Evolutionary conservation across 2,888 invertebrate species (phyloP).

Genomic region (Heliconius ismenius): DNA sequence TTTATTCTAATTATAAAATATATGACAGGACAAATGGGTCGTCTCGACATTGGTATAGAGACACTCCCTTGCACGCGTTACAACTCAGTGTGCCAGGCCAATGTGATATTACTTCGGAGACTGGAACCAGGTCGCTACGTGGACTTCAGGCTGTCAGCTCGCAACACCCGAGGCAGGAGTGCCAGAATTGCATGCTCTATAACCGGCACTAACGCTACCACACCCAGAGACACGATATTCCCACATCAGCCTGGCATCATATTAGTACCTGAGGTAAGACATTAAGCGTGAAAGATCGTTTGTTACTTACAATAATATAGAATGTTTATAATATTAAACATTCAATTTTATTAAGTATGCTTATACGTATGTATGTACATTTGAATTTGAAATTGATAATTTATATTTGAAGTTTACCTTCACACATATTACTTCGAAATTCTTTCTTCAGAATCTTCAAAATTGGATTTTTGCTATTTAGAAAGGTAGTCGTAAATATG

Average conservation of each 20-base stretch:
- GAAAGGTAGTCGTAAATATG: too few species aligned
- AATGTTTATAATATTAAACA: neutral
- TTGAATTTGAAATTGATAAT: too few species aligned
- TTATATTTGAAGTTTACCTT: too few species aligned
- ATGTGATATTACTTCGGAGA: conserved; percentile 88
- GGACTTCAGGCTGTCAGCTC: conserved; percentile 88
- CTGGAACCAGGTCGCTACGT: conserved; percentile 91
- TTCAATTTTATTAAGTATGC: too few species aligned
- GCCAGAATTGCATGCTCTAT: conserved; percentile 89
- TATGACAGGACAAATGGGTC: conserved; percentile 83
- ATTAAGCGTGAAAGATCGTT: neutral
- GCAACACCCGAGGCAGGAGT: conserved; percentile 89
- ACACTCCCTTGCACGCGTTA: conserved; percentile 92
- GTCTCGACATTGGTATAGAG: conserved; percentile 89
- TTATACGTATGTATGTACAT: too few species aligned
- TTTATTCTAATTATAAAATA: conserved; percentile 4
- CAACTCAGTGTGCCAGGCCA: conserved; percentile 94
- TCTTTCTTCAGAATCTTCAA: too few species aligned
- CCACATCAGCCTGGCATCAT: conserved; percentile 90
- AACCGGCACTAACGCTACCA: conserved; percentile 91
- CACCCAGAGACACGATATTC: conserved; percentile 91
- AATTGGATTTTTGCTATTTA: too few species aligned
- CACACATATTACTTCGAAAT: too few species aligned
- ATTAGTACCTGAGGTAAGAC: conserved; percentile 86
- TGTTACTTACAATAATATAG: neutral